Base-by-base conservation (phyloP, 1,140 invertebrate species). In the Aphelinus atriplicis region DNA sequence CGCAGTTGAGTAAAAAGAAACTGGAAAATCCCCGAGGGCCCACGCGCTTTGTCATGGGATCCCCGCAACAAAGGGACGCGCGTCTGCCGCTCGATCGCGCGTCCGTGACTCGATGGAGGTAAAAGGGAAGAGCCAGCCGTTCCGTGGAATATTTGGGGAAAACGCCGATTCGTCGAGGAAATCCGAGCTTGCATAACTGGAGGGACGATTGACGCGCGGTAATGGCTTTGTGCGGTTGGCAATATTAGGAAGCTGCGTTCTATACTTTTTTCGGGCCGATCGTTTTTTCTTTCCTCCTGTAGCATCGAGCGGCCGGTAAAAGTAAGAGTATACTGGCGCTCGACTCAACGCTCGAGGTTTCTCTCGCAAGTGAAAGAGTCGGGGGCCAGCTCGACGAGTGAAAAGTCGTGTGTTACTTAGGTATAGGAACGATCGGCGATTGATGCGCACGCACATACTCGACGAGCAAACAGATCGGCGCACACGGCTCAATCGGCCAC, bases 1-100 rank as follows among this genome's bases (percentile, higher is more conserved):
- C 26, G 26, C 26, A 26, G 26, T 26, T 26, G 26, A 26, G 26
- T 26, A 26, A 51, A 68, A 67, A 56, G n/a, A 67, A 67, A 73
- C 58, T 67, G 72, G 72, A 68, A 73, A 73, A 73, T 73, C 58
- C 57, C 26, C 58, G 10, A 55, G 5, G 48, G 63, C 63, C 46
- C 26, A 26, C 26, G 26, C 51, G 4, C 4, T 53, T 53, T 6
- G 9, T 53, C 51, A 53, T 53, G 51, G 51, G 9, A 1, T 53
- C 9, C 9, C 51, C 4, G 51, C 4, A 53, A 53, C 51, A 53
- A 53, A 6, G 51, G 4, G 4, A 6, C 51, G 51, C 4, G 51
- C 4, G 51, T 6, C 26, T 26, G 26, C 26, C 26, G 26, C 26
- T 26, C 26, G 26, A 26, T 26, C 26, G 26, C 26, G 26, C 26